These are phyloP conservation scores for Hafferia zeledoni DNA, from an alignment of 2,797 vertebrate genomes.

Conservation along the genomic window DNA sequence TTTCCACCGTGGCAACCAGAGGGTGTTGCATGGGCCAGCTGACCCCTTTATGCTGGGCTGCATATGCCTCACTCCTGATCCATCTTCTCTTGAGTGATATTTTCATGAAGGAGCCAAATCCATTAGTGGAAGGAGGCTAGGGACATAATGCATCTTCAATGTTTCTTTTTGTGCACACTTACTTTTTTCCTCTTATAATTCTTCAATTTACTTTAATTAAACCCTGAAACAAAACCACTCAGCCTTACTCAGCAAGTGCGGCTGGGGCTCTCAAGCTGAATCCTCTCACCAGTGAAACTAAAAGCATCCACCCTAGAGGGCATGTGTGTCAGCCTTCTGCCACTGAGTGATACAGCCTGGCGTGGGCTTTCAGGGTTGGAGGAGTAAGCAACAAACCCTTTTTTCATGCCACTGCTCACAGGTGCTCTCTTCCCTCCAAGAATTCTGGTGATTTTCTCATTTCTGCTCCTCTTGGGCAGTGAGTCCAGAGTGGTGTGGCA, in stretches of 20 bases:
- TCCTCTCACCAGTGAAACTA: neutral
- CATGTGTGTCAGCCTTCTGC: neutral
- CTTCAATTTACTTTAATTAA: neutral
- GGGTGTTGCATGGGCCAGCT: neutral
- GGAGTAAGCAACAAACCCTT: neutral
- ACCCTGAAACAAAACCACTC: neutral
- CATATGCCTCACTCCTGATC: neutral
- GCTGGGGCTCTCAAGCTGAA: neutral
- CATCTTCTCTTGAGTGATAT: neutral
- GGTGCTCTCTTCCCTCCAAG: neutral
- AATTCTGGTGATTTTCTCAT: neutral
- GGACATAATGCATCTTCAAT: neutral
- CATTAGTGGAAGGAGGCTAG: neutral
- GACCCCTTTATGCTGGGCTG: neutral
- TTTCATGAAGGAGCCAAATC: neutral
- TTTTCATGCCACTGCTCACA: neutral
- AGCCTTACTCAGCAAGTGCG: neutral
- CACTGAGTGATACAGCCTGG: neutral
- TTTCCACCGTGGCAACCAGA: neutral
- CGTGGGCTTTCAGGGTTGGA: neutral
- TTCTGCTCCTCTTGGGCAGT: neutral
- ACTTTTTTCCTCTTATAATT: neutral
- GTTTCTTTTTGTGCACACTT: neutral
- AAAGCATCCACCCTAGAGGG: neutral
- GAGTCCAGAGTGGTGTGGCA: neutral